Conservation (phyloP, 2,113 vertebrate species). For the Oceanodroma tethys region DNA sequence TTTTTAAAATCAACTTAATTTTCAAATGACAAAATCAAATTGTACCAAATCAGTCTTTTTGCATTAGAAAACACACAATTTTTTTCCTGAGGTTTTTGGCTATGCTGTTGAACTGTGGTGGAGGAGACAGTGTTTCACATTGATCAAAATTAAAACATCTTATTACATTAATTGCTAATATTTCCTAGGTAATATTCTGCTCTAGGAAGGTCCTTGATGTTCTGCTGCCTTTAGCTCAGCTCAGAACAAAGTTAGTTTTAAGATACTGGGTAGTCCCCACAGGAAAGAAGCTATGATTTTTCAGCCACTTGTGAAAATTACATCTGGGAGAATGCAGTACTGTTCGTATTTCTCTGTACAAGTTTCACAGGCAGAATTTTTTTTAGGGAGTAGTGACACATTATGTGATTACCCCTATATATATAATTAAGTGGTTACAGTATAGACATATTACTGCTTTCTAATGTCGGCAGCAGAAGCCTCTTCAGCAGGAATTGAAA, state of each 20-base stretch:
- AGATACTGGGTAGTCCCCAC: background rate
- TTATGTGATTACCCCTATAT: background rate
- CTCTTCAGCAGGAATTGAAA: conserved; percentile 60
- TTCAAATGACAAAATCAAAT: background rate
- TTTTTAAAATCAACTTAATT: background rate
- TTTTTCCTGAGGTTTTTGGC: background rate
- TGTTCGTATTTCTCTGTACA: conserved; percentile 45
- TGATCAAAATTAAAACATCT: background rate
- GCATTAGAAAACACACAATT: background rate
- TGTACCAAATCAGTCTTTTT: background rate
- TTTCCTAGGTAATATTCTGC: background rate
- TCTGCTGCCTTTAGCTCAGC: background rate
- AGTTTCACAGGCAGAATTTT: conserved; percentile 37
- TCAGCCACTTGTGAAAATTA: background rate
- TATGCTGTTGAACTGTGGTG: background rate
- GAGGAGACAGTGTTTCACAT: background rate
- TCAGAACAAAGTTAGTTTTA: background rate
- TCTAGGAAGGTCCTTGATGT: background rate
- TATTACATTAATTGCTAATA: background rate
- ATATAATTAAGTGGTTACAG: conserved; percentile 67
- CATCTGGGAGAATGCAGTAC: background rate
- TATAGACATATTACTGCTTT: conserved; percentile 57
- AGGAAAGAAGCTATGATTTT: background rate
- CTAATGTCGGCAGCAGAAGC: conserved; percentile 63
- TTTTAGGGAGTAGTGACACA: conserved; percentile 41